A percentile compares a stretch with the other conserved stretches of the same genome.
Evolutionary conservation across 2,113 vertebrate species (phyloP).

Genomic region (Dasyornis broadbenti): DNA sequence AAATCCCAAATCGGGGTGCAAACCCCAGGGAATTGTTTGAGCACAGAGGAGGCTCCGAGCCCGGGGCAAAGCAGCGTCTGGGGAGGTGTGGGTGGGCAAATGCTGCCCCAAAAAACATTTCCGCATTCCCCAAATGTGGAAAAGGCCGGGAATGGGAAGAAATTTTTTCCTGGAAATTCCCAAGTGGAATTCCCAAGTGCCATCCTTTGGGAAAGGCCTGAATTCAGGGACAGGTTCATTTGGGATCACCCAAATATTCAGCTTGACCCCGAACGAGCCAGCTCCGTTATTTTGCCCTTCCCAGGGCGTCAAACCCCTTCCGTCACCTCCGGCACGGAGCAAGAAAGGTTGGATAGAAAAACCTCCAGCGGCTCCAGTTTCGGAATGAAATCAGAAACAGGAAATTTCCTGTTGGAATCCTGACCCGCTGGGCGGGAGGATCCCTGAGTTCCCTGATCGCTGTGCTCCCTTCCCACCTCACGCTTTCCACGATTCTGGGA

Average conservation of each 20-base stretch:
- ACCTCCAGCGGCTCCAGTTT: too few species aligned
- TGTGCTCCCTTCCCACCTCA: not conserved
- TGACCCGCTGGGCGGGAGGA: not conserved
- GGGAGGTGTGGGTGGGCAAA: not conserved
- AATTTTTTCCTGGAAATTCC: not conserved
- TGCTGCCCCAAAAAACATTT: not conserved
- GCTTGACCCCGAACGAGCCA: not conserved
- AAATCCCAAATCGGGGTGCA: accelerated
- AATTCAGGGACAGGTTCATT: not conserved
- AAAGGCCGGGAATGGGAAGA: not conserved
- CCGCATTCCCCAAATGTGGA: accelerated
- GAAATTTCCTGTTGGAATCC: not conserved
- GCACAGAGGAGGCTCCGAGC: not conserved
- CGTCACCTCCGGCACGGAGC: not conserved
- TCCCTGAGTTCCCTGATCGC: not conserved
- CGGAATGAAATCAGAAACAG: not conserved
- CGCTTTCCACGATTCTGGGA: not conserved
- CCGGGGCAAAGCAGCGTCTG: not conserved
- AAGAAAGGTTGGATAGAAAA: not conserved
- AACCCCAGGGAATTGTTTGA: too few species aligned
- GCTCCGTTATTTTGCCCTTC: not conserved
- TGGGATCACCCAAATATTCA: not conserved
- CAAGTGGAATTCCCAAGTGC: too few species aligned
- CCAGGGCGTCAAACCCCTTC: not conserved
- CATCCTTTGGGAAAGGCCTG: not conserved